Conservation (phyloP, 2,113 vertebrate genomes). For the Tragelaphus imberbis region DNA sequence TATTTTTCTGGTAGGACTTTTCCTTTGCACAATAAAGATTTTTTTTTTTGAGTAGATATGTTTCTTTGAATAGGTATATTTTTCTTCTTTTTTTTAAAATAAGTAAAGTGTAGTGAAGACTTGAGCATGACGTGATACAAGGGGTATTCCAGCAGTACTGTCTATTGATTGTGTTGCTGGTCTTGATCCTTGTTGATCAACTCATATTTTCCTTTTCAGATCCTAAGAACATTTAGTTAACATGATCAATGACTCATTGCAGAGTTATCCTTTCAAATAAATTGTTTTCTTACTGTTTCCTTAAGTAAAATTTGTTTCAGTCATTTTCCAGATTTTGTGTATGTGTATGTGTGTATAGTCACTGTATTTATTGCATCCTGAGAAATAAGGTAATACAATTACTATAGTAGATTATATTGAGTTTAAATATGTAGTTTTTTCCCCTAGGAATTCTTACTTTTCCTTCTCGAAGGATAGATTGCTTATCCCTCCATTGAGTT, state of each 20-base stretch:
- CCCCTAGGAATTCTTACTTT: not conserved
- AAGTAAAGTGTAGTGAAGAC: not conserved
- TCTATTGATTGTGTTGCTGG: not conserved
- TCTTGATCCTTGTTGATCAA: not conserved
- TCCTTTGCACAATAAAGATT: not conserved
- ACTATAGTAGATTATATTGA: not conserved
- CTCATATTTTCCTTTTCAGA: not conserved
- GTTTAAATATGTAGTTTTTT: not conserved
- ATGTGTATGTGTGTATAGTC: not conserved
- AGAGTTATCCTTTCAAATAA: not conserved
- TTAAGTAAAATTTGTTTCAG: not conserved
- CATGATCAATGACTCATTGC: not conserved
- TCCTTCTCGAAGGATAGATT: not conserved
- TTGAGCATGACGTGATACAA: not conserved
- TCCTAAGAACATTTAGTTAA: not conserved
- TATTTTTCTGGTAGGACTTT: not conserved
- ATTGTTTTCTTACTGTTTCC: not conserved
- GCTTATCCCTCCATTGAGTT: not conserved
- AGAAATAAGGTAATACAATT: not conserved
- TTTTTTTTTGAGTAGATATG: not conserved
- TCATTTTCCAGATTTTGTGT: not conserved
- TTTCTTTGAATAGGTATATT: not conserved
- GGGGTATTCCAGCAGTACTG: not conserved
- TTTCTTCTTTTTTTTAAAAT: not conserved
- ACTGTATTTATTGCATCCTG: not conserved